phyloP scores from a whole-genome alignment of 1,140 invertebrate species.

The Ruditapes philippinarum region DNA sequence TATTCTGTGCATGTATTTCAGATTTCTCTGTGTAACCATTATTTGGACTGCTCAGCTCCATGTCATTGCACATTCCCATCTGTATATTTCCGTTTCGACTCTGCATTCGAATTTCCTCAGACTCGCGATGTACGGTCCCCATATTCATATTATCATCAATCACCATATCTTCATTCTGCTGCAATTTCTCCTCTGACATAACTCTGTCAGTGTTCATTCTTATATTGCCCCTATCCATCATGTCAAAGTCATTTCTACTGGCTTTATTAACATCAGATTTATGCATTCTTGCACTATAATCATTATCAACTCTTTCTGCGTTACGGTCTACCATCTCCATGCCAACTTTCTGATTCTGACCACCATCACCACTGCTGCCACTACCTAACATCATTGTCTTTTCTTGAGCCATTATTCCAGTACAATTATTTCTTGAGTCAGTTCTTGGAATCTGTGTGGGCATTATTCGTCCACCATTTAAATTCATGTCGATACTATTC shows the following conservation, averaged over 20 bases:
- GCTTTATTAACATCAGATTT: conserved; percentile 42
- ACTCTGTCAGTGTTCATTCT: conserved; percentile 14
- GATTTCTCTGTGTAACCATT: conserved; percentile 21
- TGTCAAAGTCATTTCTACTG: conserved; percentile 7
- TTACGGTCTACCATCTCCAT: conserved; percentile 45
- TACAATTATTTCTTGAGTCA: conserved; percentile 24
- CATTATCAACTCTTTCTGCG: background rate
- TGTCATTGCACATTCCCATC: conserved; percentile 53
- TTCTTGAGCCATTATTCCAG: conserved; percentile 36
- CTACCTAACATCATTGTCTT: conserved; percentile 22
- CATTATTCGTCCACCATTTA: conserved; percentile 14
- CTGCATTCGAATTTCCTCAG: conserved; percentile 22
- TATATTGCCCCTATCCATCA: conserved; percentile 38
- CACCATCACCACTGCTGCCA: background rate
- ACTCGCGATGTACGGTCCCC: background rate
- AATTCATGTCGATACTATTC: conserved; percentile 22
- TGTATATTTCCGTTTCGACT: conserved; percentile 26
- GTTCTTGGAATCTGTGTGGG: conserved; percentile 24
- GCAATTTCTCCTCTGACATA: background rate
- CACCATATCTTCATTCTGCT: conserved; percentile 45
- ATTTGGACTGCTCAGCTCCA: conserved; percentile 24
- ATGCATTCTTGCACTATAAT: conserved; percentile 24
- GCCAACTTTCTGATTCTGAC: background rate
- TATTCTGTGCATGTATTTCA: conserved; percentile 10
- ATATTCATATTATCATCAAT: conserved; percentile 56